phyloP scores from a whole-genome alignment of 2,113 vertebrate genomes.

The Microcebus tavaratra region DNA sequence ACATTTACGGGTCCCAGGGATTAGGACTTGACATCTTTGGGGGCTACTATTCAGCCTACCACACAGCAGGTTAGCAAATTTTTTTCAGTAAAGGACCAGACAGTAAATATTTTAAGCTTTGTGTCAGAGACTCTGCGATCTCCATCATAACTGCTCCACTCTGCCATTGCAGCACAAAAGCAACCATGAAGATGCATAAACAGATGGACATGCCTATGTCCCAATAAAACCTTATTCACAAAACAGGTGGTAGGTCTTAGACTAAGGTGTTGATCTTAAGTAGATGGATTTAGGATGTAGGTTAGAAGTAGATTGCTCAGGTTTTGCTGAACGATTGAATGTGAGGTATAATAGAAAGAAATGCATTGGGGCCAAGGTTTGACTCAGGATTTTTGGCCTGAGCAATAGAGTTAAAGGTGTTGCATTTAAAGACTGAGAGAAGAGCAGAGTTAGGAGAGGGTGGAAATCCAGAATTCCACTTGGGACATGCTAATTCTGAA shows the following conservation, averaged over 20 bases:
- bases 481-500: not conserved
- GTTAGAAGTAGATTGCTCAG: not conserved
- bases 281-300: not conserved
- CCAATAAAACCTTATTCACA: not conserved
- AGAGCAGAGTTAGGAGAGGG: not conserved
- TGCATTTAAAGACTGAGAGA: not conserved
- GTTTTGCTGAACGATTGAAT: not conserved
- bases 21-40: not conserved
- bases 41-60: not conserved
- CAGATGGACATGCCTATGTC: not conserved
- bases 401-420: not conserved
- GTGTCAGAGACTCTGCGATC: not conserved
- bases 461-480: not conserved
- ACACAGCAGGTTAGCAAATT: not conserved
- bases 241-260: not conserved
- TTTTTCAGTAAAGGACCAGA: not conserved
- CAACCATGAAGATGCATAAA: too few species aligned
- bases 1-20: not conserved
- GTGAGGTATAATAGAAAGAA: not conserved
- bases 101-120: not conserved
- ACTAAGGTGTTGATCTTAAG: not conserved
- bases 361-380: not conserved
- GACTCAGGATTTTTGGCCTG: not conserved
- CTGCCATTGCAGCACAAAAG: not conserved
- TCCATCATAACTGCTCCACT: not conserved